A percentile compares a stretch with the other conserved stretches of the same genome.
Evolutionary conservation across 2,113 vertebrate genomes (phyloP).

Genomic region (Baryphthengus martii): DNA sequence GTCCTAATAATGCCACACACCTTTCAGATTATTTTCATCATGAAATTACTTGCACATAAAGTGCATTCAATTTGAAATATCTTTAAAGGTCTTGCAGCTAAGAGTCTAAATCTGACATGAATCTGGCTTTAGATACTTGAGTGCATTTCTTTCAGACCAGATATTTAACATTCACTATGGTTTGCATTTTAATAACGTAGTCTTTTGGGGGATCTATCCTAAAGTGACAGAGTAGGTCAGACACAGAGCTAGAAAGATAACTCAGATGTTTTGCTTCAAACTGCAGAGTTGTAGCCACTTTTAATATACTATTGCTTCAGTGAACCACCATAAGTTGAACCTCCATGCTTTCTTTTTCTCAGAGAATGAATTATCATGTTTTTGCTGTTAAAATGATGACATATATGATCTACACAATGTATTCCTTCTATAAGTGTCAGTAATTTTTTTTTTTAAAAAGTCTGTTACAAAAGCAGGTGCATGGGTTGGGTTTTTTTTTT

Average conservation of each 20-base stretch:
- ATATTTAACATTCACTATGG: background rate
- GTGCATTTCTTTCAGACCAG: background rate
- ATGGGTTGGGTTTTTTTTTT: background rate
- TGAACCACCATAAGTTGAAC: background rate
- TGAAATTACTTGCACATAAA: background rate
- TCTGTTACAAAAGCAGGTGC: conserved; percentile 43
- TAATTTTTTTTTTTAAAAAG: background rate
- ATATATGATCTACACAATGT: conserved; percentile 8
- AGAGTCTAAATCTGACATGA: background rate
- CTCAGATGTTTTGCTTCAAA: background rate
- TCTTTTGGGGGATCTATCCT: background rate
- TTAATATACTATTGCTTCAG: background rate
- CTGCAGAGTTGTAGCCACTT: background rate
- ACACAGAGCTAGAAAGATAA: background rate
- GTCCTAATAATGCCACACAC: background rate
- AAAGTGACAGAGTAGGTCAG: background rate
- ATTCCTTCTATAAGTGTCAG: conserved; percentile 30
- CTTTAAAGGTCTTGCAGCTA: background rate
- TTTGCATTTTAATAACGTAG: background rate
- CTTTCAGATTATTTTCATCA: background rate
- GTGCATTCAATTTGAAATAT: background rate
- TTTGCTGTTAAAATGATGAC: background rate
- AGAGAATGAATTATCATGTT: background rate
- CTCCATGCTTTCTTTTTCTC: background rate
- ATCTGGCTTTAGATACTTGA: background rate